Evolutionary conservation across 2,797 vertebrate genomes (phyloP).

Genomic region (Bradypodion ventrale): DNA sequence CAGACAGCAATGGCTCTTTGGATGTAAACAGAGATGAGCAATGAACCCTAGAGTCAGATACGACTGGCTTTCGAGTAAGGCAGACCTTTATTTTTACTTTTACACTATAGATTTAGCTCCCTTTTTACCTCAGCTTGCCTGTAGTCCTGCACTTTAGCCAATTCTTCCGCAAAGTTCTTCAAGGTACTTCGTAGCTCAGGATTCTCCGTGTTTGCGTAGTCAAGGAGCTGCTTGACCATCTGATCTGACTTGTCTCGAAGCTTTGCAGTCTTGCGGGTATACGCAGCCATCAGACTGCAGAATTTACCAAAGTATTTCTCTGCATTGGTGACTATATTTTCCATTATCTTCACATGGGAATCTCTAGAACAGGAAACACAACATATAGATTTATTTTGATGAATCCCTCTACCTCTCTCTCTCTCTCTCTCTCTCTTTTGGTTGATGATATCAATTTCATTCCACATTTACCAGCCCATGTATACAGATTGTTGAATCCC

Average conservation of each 20-base stretch:
- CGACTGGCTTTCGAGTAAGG: too few relatives aligned
- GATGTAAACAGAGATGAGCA: too few relatives aligned
- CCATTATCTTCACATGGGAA: conserved; percentile 74
- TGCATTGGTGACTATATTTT: conserved; percentile 63
- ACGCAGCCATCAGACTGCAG: conserved; percentile 74
- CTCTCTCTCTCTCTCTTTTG: not conserved
- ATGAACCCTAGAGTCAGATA: too few relatives aligned
- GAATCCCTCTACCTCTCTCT: not conserved
- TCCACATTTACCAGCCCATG: not conserved
- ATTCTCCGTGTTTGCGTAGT: conserved; percentile 71
- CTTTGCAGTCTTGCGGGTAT: conserved; percentile 75
- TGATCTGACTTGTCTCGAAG: conserved; percentile 76
- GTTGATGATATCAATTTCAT: not conserved
- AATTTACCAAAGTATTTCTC: conserved; percentile 79
- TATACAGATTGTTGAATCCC: not conserved
- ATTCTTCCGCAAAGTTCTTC: conserved; percentile 77
- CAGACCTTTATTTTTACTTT: too few relatives aligned
- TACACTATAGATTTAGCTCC: too few relatives aligned
- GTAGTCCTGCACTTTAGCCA: conserved; percentile 84
- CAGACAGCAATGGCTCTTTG: too few relatives aligned
- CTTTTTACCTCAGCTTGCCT: conserved; percentile 81
- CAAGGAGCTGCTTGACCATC: conserved; percentile 74
- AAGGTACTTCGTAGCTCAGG: conserved; percentile 68
- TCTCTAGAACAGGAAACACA: conserved; percentile 59
- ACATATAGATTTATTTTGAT: not conserved